phyloP scores from a whole-genome alignment of 2,797 vertebrate species.

The Platyrinchus mystaceus region DNA sequence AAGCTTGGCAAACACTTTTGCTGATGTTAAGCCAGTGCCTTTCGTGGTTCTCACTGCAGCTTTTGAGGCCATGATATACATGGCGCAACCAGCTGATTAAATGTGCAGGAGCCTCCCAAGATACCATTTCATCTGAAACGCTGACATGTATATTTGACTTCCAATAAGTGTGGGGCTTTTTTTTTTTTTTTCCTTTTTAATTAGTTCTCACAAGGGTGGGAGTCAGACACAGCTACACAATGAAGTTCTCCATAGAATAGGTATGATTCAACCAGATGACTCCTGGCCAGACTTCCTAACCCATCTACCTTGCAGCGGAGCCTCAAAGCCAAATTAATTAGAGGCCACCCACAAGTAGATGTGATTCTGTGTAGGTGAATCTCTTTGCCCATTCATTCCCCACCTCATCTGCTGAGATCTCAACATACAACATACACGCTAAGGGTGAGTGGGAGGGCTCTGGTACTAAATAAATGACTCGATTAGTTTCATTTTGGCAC shows the following conservation, averaged over 20 bases:
- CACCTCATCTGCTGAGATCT: neutral
- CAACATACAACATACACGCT: neutral
- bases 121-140: neutral
- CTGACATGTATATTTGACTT: slow-evolving; percentile 48
- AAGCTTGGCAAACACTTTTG: slow-evolving; percentile 53
- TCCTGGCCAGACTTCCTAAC: slow-evolving; percentile 21
- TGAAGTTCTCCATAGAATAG: neutral
- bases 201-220: slow-evolving; percentile 13
- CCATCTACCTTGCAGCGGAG: neutral
- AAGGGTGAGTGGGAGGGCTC: neutral
- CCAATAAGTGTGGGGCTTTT: neutral
- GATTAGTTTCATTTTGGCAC: neutral
- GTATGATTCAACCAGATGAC: slow-evolving; percentile 5
- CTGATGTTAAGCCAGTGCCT: slow-evolving; percentile 62
- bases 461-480: neutral
- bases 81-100: slow-evolving; percentile 26
- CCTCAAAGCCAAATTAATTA: slow-evolving; percentile 14
- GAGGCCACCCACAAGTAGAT: slow-evolving; percentile 50
- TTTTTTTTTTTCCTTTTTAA: slow-evolving; percentile 12
- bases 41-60: slow-evolving; percentile 15
- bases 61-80: slow-evolving; percentile 14
- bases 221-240: neutral
- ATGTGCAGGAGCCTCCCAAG: slow-evolving; percentile 42
- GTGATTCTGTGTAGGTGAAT: slow-evolving; percentile 5
- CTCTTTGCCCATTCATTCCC: slow-evolving; percentile 4